Base-by-base conservation (phyloP, 1,140 invertebrate genomes). In the Littorina saxatilis region DNA sequence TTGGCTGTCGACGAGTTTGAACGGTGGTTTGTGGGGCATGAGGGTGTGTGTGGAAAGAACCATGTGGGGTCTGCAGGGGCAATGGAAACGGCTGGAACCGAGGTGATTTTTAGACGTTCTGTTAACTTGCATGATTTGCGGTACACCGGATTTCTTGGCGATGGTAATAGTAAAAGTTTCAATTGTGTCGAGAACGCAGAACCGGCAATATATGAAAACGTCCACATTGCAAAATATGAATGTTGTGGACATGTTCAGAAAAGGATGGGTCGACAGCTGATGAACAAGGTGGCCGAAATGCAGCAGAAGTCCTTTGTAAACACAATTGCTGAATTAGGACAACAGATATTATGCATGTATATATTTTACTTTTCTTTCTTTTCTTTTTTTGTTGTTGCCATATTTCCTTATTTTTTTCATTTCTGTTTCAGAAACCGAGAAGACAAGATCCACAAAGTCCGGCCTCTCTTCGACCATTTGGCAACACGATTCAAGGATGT, bases 31-130 rank as follows among this genome's bases (percentile, higher is more conserved):
- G 58, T n/a, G 68, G 15, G 27, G 7, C 72, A 76, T 66, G 61
- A 76, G 52, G 20, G 27, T 2, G 0, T 17, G 15, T 76, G 80
- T 47, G 40, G 66, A 20, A 79, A 70, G 39, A 73, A 78, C 35
- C 63, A 61, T 58, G 47, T 23, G 17, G 81, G 75, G 2, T 81
- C 81, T 91, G 90, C 63, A 90, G 89, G 80, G 70, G 87, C 13
- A 83, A 85, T 40, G 87, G 87, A 77, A 91, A 80, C 79, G 84
- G 80, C 80, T 50, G 80, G 80, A 39, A 81, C 75, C 15, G 47
- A 52, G n/a, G 47, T 39, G 20, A 81, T 81, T 35, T 81, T 81
- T 66, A 32, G 43, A 27, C 80, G 80, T 23, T 81, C 80, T 20
- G 70, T n/a, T 17, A 37, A n/a, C 9, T 23, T 39, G 13, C 2